Evolutionary conservation across 2,888 invertebrate genomes (phyloP), one percentile per base, ranked within the genome.

Genomic region (Formica aserva): DNA sequence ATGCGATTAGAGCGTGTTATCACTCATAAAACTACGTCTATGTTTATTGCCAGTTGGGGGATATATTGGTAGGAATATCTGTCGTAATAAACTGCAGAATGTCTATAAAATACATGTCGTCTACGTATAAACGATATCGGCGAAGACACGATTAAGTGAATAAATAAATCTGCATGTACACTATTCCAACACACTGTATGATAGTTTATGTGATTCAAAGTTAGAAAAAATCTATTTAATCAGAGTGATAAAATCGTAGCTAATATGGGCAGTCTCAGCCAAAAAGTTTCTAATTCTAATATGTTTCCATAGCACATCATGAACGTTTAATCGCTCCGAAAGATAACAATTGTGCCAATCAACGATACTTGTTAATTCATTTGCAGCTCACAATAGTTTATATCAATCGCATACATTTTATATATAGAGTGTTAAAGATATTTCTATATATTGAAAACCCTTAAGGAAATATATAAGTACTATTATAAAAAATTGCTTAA

Each of bases 11-110:
- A 78, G 57, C 69, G 76, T 52, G 57, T 71, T 45, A 45, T 72
- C 72, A 71, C 45, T 71, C 60, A 45, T 60, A 72, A 72, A 80
- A 67, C 77, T 77, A 67, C 9, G 38, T 63, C 57, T 78, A 78
- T 15, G 38, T 72, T 71, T 78, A 78, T 78, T 72, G 78, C 78
- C 78, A 60, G 45, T 45, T 41, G 71, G 18, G 60, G 45, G 15
- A 78, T 72, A 41, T n/a, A 52, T 72, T 32, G 60, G n/a, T 80
- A 80, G 32, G 13, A 13, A 45, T 77, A 77, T 69, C 55, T 55
- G 55, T 55, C 41, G 15, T 57, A 69, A 77, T 45, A 69, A 77
- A 57, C 6, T 45, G 55, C 32, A 41, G 55, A 71, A 80, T 45
- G 32, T 72, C 45, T 32, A 22, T 78, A 78, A 67, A 66, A 66